A percentile compares a stretch with the other conserved stretches of the same genome.
These are phyloP conservation scores for Chelonus insularis DNA, from an alignment of 1,140 invertebrate species.

Conservation along the genomic window DNA sequence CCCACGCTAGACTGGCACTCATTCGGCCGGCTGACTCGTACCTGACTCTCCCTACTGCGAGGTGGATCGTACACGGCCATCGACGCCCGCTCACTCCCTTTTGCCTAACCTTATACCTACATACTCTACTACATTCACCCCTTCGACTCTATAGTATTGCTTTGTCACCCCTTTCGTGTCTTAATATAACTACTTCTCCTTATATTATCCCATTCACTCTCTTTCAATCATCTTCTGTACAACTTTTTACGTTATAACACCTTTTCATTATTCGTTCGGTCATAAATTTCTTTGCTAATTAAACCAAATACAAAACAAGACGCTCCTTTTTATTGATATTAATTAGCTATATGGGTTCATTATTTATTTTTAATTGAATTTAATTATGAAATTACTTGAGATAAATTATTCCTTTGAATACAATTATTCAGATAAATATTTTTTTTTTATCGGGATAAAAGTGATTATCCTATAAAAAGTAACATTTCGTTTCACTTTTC, in stretches of 20 bases:
- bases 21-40: slow-evolving; percentile 50
- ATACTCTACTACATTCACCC: background rate
- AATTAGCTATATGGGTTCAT: no score
- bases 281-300: no score
- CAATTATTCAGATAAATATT: no score
- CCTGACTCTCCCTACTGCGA: slow-evolving; percentile 52
- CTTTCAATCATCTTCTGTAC: background rate
- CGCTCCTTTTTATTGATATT: no score
- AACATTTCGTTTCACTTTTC: no score
- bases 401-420: no score
- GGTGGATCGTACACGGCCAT: slow-evolving; percentile 16
- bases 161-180: background rate
- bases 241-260: background rate
- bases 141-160: background rate
- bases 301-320: no score
- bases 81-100: slow-evolving; percentile 10
- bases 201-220: background rate
- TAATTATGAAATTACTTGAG: no score
- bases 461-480: no score
- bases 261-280: slow-evolving; percentile 10
- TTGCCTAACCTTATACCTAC: background rate
- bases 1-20: slow-evolving; percentile 53
- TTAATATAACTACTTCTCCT: background rate
- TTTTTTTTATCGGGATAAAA: no score
- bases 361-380: no score